Percentiles rank a stretch among this genome's conserved stretches.
Evolutionary conservation across 1,140 invertebrate genomes (phyloP).

Genomic region (Atta texana): DNA sequence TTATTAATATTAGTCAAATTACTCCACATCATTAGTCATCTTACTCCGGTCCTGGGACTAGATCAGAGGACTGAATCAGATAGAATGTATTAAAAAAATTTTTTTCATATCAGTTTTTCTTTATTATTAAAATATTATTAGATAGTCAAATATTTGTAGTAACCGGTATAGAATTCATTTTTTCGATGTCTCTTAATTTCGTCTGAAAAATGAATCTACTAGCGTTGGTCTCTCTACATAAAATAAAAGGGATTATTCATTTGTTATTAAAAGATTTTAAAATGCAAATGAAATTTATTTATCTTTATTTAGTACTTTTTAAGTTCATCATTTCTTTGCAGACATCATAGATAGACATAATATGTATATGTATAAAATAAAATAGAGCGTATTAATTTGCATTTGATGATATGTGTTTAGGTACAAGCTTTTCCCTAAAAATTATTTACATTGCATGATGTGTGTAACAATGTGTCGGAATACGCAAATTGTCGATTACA

Average conservation of each 20-base stretch:
- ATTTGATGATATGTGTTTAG: constrained; percentile 68
- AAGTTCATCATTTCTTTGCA: constrained; percentile 35
- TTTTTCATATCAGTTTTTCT: no score
- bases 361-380: constrained; percentile 68
- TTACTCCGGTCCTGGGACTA: no score
- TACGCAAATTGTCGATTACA: constrained; percentile 15
- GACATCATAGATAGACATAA: neutral
- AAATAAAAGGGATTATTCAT: neutral
- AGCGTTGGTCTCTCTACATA: neutral
- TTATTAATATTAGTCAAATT: no score
- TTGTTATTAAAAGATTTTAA: neutral
- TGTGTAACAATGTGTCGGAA: constrained; percentile 18
- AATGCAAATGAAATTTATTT: constrained; percentile 19
- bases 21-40: no score
- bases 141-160: no score
- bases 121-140: no score
- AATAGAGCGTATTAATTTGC: constrained; percentile 44
- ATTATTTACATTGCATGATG: constrained; percentile 49
- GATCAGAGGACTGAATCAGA: no score
- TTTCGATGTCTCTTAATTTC: no score
- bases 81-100: no score
- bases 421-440: constrained; percentile 55
- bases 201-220: no score
- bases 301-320: constrained; percentile 53
- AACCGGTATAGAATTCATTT: no score